phyloP scores from a whole-genome alignment of 1,140 invertebrate genomes.

The Drosophila nasuta region DNA sequence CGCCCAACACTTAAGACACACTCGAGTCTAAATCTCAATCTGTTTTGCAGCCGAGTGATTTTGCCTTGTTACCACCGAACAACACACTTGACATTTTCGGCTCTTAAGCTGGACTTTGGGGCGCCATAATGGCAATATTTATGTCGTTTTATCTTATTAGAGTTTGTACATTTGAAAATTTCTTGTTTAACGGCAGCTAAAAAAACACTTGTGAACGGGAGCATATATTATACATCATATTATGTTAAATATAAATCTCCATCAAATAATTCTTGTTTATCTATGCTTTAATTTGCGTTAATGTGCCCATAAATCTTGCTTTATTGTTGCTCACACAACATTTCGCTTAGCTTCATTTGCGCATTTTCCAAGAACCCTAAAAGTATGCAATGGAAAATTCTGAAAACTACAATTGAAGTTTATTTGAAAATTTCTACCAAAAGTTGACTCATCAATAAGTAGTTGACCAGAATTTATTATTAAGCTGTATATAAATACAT shows the following conservation, averaged over 20 bases:
- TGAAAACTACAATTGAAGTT: neutral
- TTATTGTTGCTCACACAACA: constrained; percentile 12
- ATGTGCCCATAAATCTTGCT: constrained; percentile 27
- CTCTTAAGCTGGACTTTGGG: constrained; percentile 28
- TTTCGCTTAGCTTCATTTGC: neutral
- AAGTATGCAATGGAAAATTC: constrained; percentile 22
- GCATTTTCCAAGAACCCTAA: neutral
- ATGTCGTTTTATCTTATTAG: constrained; percentile 35
- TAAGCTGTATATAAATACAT: neutral
- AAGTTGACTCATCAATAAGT: neutral
- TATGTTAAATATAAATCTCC: constrained; percentile 24
- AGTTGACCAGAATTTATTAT: neutral
- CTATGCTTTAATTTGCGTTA: constrained; percentile 17
- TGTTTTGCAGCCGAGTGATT: constrained; percentile 75
- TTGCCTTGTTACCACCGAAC: constrained; percentile 47
- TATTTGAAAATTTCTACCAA: too few relatives aligned
- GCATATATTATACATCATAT: constrained; percentile 3
- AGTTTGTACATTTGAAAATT: constrained; percentile 28
- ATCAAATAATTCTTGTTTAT: constrained; percentile 7
- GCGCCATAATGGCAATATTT: constrained; percentile 38
- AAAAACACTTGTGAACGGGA: constrained; percentile 26
- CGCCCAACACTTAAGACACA: constrained; percentile 65
- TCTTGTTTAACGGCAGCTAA: constrained; percentile 15
- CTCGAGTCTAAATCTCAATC: constrained; percentile 70
- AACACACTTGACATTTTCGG: constrained; percentile 22